Evolutionary conservation across 2,797 vertebrate genomes (phyloP).

Genomic region (Botia almorhae): DNA sequence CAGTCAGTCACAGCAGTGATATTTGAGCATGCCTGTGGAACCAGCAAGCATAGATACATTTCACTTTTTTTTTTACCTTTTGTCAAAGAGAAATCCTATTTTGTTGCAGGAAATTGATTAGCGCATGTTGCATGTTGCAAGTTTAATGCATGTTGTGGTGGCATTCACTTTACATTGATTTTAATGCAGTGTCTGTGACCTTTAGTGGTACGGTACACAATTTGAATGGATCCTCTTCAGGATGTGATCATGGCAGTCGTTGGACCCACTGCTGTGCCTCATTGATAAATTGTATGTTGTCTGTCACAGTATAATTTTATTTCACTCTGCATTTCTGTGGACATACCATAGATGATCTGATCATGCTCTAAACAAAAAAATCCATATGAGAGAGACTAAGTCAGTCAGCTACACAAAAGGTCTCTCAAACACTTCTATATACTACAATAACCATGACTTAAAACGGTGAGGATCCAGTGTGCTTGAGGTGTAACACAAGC

Average conservation of each 20-base stretch:
- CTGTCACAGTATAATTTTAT: slow-evolving; percentile 14
- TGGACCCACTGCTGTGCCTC: not conserved
- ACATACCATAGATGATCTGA: slow-evolving; percentile 25
- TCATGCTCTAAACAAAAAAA: slow-evolving; percentile 25
- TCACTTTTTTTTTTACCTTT: not conserved
- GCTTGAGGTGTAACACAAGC: too few species aligned
- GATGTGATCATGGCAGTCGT: not conserved
- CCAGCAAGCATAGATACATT: slow-evolving; percentile 1
- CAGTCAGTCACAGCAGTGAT: not conserved
- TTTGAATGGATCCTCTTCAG: not conserved
- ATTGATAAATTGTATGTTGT: slow-evolving; percentile 25
- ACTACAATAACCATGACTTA: not conserved
- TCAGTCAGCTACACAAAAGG: slow-evolving; percentile 11
- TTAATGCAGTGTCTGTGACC: not conserved
- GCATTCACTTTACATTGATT: slow-evolving; percentile 14
- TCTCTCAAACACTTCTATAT: not conserved
- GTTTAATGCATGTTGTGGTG: not conserved
- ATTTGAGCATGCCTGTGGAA: not conserved
- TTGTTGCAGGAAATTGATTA: slow-evolving; percentile 22
- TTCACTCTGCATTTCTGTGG: slow-evolving; percentile 23
- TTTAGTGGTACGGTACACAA: not conserved
- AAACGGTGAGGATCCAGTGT: too few species aligned
- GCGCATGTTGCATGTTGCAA: not conserved
- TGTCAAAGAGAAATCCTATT: slow-evolving; percentile 24
- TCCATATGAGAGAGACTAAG: slow-evolving; percentile 28